Percentiles rank a stretch among this genome's conserved stretches.
Conservation (phyloP, 92 coral and sea anemone species). For the Actinernus sp. region DNA sequence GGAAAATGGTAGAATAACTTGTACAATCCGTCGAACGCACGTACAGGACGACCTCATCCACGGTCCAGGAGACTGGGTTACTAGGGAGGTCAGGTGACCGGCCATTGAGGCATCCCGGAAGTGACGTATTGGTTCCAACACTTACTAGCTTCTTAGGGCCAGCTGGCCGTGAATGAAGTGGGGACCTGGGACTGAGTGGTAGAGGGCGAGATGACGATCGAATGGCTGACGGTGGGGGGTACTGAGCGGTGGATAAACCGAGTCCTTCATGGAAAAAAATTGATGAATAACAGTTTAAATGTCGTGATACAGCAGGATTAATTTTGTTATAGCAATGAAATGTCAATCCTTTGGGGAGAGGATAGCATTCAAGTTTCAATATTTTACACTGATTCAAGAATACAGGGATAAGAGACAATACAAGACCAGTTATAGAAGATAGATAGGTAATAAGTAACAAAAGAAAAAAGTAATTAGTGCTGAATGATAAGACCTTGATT, state of each 20-base stretch:
- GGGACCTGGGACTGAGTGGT: conserved; percentile 54
- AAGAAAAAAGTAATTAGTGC: no score
- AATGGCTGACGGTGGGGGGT: conserved; percentile 40
- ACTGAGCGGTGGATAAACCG: conserved; percentile 22
- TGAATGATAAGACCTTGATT: no score
- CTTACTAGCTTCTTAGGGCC: conserved; percentile 71
- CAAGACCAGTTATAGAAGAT: no score
- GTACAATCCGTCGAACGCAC: conserved; percentile 86
- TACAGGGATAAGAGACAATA: no score
- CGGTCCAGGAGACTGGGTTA: conserved; percentile 92
- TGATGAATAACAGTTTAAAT: background rate
- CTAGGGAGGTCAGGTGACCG: conserved; percentile 92
- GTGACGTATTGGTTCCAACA: conserved; percentile 94
- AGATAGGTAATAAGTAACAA: no score
- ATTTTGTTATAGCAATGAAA: no score
- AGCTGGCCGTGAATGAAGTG: conserved; percentile 42
- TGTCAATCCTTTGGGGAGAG: no score
- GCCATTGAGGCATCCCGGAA: conserved; percentile 94
- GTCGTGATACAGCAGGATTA: no score
- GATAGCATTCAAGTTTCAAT: no score
- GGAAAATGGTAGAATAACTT: conserved; percentile 74
- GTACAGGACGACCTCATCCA: conserved; percentile 89
- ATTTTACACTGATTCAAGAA: no score
- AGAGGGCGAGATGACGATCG: conserved; percentile 33
- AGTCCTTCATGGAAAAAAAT: conserved; percentile 13